Conservation (phyloP, 1,140 invertebrate species). For the Microvelia longipes region DNA sequence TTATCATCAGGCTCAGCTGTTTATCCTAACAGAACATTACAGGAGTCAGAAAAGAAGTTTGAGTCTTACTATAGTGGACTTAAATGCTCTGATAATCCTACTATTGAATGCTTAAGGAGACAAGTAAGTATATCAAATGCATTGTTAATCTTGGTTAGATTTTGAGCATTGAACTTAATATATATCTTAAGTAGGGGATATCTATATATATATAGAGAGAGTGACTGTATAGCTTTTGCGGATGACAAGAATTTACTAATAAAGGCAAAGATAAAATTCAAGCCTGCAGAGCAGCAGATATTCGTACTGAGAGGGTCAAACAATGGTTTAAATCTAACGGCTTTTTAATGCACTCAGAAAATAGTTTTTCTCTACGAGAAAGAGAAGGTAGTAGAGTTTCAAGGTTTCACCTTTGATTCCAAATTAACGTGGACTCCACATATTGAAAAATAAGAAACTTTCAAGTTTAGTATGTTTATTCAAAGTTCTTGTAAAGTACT, state of each 20-base stretch:
- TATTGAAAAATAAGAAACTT: too few relatives aligned
- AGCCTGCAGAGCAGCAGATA: neutral
- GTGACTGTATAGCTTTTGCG: neutral
- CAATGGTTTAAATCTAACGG: too few relatives aligned
- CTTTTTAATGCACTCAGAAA: too few relatives aligned
- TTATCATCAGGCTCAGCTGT: constrained; percentile 52
- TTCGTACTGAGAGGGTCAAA: neutral
- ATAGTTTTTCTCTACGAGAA: too few relatives aligned
- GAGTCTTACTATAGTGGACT: constrained; percentile 36
- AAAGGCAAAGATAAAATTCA: neutral
- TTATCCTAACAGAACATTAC: constrained; percentile 43
- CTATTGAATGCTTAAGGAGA: constrained; percentile 41
- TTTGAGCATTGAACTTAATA: neutral
- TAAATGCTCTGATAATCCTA: constrained; percentile 11
- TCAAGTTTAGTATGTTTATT: too few relatives aligned
- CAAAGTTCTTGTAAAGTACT: too few relatives aligned
- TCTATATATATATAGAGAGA: neutral
- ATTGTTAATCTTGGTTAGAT: neutral
- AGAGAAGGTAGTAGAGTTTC: too few relatives aligned
- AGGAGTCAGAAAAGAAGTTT: constrained; percentile 42
- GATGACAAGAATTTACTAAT: neutral
- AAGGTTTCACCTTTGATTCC: too few relatives aligned
- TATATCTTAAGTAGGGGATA: neutral
- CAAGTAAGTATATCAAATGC: constrained; percentile 23
- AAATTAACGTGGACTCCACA: too few relatives aligned